phyloP scores from a whole-genome alignment of 2,113 vertebrate genomes.

The Rallus limicola region DNA sequence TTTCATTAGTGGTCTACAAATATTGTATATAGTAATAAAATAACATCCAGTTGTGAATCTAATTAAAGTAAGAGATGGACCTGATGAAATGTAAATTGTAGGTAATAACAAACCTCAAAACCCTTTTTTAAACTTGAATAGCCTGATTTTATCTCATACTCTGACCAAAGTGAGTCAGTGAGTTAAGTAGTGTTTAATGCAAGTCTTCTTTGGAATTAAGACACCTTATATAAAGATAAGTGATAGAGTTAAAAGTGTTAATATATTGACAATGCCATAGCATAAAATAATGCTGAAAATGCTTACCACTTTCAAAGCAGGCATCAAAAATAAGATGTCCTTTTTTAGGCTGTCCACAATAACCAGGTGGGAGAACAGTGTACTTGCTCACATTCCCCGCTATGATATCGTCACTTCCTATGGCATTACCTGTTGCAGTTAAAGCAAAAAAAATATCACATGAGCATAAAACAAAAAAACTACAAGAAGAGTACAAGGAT shows the following conservation, averaged over 20 bases:
- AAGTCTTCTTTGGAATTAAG: background rate
- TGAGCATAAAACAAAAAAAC: background rate
- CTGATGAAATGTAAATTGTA: background rate
- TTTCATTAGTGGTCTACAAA: background rate
- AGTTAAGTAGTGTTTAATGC: background rate
- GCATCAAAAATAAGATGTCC: constrained; percentile 96
- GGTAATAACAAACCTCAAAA: background rate
- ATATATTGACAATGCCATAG: background rate
- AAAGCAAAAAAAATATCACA: background rate
- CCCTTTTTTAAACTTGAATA: background rate
- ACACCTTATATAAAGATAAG: background rate
- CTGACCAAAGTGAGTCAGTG: background rate
- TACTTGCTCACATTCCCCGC: constrained; percentile 94
- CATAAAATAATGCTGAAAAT: background rate
- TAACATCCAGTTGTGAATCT: background rate
- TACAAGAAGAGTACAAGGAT: background rate
- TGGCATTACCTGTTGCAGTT: constrained; percentile 78
- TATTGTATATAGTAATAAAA: background rate
- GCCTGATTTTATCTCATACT: background rate
- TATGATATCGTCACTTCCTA: constrained; percentile 87
- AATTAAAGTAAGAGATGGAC: background rate
- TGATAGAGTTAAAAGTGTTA: background rate
- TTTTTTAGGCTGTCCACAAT: constrained; percentile 84
- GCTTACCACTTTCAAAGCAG: constrained; percentile 98
- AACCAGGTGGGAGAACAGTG: constrained; percentile 83